Evolutionary conservation across 2,113 vertebrate species (phyloP).

Genomic region (Trogon melanurus): DNA sequence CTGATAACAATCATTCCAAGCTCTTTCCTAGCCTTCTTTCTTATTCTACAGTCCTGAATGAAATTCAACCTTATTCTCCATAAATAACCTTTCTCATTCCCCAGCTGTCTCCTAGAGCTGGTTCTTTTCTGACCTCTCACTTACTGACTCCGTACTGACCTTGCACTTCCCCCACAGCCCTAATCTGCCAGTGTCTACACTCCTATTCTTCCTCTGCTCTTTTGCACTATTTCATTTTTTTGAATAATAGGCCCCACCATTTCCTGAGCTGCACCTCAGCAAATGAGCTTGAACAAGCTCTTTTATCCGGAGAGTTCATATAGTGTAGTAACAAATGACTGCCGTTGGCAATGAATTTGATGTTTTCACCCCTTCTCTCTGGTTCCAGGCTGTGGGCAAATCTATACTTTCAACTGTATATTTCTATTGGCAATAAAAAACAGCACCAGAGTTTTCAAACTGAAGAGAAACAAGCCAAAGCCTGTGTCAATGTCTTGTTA

Average conservation of each 20-base stretch:
- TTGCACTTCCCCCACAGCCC: constrained; percentile 15
- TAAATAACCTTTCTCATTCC: constrained; percentile 52
- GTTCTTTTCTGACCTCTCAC: constrained; percentile 35
- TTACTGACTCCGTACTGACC: constrained; percentile 44
- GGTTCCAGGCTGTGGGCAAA: neutral
- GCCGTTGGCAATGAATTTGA: neutral
- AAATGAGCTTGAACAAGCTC: neutral
- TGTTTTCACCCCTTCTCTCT: neutral
- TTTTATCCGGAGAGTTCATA: neutral
- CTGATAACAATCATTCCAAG: neutral
- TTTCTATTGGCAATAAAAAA: neutral
- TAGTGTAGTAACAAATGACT: neutral
- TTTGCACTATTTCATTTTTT: neutral
- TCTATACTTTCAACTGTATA: neutral
- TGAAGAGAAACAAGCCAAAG: neutral
- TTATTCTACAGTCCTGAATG: constrained; percentile 16
- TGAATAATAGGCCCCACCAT: neutral
- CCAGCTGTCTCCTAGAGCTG: constrained; percentile 27
- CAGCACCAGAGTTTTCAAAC: neutral
- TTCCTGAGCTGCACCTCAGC: constrained; percentile 25
- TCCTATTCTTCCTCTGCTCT: constrained; percentile 41
- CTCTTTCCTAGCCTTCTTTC: constrained; percentile 1
- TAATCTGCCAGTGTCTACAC: neutral
- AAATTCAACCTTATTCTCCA: constrained; percentile 51
- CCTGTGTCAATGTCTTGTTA: neutral